Evolutionary conservation across 2,888 invertebrate species (phyloP), one percentile per base, ranked within the genome.

Genomic region (Xylocampa areola): DNA sequence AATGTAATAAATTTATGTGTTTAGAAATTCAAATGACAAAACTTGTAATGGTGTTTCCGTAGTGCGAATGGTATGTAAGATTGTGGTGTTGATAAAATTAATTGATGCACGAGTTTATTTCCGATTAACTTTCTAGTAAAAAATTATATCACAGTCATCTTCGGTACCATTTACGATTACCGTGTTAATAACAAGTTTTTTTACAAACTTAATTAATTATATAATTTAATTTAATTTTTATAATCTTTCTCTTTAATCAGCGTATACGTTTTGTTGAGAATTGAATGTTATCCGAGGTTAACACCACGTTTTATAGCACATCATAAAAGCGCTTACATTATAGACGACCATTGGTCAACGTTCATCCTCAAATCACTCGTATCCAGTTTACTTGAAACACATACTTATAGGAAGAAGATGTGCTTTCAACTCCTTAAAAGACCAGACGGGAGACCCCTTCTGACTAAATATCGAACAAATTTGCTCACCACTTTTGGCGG

Each of bases 11-110:
- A 88, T 86, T 87, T 85, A 86, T 83, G 76, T 57, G 60, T 83
- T 85, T 86, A 82, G 82, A 87, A 88, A 88, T 79, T 76, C 67
- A 62, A 76, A 79, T 80, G 81, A 84, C 81, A 84, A 79, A 80
- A 76, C 65, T 75, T 62, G 70, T 75, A 73, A 73, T 78, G 49
- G 40, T 61, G 48, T 73, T 71, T 72, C 75, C 68, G 68, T 21
- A 47, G 47, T 40, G 44, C 41, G 17, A 65, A 54, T 30, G 37
- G 39, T 2, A 33, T 36, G 17, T 19, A 5, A 44, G 73, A 62
- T 70, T 60, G 40, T 54, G 7, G 40, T 55, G 35, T 52, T 76
- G 68, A 78, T 70, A 66, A 73, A 62, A 72, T 64, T 72, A 77
- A 75, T 73, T 68, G 57, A 54, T 68, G 47, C 44, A 52, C 58